Evolutionary conservation across 2,888 invertebrate genomes (phyloP), one percentile per base, ranked within the genome.

Genomic region (Adelognathus sp.): DNA sequence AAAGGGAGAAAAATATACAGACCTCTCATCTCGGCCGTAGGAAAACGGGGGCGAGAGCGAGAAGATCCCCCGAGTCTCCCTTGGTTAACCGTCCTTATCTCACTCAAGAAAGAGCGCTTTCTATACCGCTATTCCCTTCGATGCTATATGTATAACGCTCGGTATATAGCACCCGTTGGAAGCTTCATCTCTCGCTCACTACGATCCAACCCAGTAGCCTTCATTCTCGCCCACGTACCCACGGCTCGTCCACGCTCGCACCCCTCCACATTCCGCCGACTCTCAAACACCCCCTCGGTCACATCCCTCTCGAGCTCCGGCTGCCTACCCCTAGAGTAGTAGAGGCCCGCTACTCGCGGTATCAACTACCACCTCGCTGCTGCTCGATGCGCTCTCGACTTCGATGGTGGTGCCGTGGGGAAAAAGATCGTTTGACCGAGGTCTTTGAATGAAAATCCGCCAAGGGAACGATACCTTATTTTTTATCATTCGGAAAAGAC

Each of bases 231-330:
- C 69, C 73, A 74, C 70, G 73, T 78, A 63, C 76, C 74, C 79
- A 74, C 71, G 36, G n/a, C 76, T 72, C 69, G 36, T 41, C 74
- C 71, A 60, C 73, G 69, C 79, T 76, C 36, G 31, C 69, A 76
- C 66, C 74, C 80, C 67, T 69, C 76, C 76, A 76, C 82, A 69
- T 69, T 66, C 69, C 64, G 63, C 63, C 67, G 61, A 70, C 77
- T 76, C 77, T 76, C 56, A 77, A 52, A 69, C 76, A 79, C 67
- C 79, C 72, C n/a, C n/a, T n/a, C 61, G 52, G 67, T 69, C 61
- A 71, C 79, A 67, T 72, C 74, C 76, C 76, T 73, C 76, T 80
- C 72, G 67, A 71, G 64, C 76, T 73, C 33, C 29, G 58, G 77
- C 74, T 61, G 67, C 72, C 64, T 79, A 72, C 64, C 66, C 66